Percentiles rank a stretch among this genome's conserved stretches.
Conservation (phyloP, 1,140 invertebrate genomes). For the Drosophila biarmipes region DNA sequence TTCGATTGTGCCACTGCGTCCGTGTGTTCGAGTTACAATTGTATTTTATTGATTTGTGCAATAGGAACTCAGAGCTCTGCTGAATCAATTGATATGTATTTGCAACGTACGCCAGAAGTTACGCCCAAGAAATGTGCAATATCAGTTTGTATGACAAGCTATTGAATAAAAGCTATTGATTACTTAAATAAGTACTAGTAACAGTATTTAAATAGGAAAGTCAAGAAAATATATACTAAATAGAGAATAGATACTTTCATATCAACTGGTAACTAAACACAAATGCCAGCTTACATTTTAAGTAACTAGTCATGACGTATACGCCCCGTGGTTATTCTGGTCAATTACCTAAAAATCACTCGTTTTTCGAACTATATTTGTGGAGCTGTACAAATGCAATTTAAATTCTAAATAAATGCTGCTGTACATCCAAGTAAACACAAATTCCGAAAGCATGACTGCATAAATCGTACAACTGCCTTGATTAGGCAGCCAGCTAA, state of each 20-base stretch:
- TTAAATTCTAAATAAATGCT: slow-evolving; percentile 5
- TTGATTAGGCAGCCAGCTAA: slow-evolving; percentile 45
- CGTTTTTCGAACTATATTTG: neutral
- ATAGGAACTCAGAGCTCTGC: neutral
- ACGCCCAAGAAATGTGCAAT: slow-evolving; percentile 2
- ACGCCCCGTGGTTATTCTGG: slow-evolving; percentile 24
- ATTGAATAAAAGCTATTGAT: slow-evolving; percentile 3
- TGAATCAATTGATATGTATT: slow-evolving; percentile 1
- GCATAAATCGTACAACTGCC: slow-evolving; percentile 11
- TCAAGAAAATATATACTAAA: neutral
- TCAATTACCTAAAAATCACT: neutral
- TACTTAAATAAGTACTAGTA: neutral
- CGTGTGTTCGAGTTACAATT: slow-evolving; percentile 6
- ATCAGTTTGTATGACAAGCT: slow-evolving; percentile 7
- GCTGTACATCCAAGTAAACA: neutral
- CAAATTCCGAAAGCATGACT: neutral
- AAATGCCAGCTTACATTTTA: too few relatives aligned
- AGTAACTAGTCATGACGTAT: slow-evolving; percentile 31
- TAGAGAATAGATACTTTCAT: too few relatives aligned
- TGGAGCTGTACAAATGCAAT: neutral
- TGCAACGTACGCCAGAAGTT: neutral
- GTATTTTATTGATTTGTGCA: slow-evolving; percentile 20
- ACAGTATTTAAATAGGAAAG: neutral
- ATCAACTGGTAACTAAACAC: too few relatives aligned
- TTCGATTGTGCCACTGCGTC: neutral